Percentiles rank a stretch among this genome's conserved stretches.
phyloP scores from a whole-genome alignment of 2,797 vertebrate species.

The Todus mexicanus region DNA sequence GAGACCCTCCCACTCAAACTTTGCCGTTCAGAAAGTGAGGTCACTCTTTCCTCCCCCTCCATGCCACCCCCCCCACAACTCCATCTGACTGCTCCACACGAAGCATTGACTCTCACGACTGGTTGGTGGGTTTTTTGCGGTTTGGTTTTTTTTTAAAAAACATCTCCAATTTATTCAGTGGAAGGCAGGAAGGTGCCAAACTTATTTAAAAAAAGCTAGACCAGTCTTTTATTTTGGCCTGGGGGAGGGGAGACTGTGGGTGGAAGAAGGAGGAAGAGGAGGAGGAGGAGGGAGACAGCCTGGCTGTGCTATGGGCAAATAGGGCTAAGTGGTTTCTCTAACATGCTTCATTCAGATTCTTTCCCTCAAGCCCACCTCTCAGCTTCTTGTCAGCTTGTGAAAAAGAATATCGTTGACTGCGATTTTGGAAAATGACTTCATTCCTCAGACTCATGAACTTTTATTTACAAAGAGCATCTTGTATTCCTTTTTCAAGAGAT shows the following conservation, averaged over 20 bases:
- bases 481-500: conserved; percentile 79
- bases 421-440: conserved; percentile 76
- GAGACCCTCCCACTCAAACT: conserved; percentile 72
- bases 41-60: conserved; percentile 16
- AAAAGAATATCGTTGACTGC: conserved; percentile 66
- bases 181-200: conserved; percentile 33
- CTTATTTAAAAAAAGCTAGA: not conserved
- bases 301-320: not conserved
- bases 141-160: not conserved
- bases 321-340: conserved; percentile 12
- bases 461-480: conserved; percentile 84
- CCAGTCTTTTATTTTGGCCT: not conserved
- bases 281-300: not conserved
- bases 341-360: conserved; percentile 21
- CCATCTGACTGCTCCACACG: not conserved
- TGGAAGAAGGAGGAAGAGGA: not conserved
- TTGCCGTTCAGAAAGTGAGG: conserved; percentile 48
- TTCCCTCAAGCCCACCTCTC: conserved; percentile 36
- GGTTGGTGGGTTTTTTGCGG: not conserved
- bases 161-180: conserved; percentile 2
- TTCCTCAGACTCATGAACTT: conserved; percentile 78
- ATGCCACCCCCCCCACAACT: not conserved
- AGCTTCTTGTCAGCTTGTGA: not conserved
- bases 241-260: conserved; percentile 7
- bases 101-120: not conserved